A percentile compares a stretch with the other conserved stretches of the same genome.
These are phyloP conservation scores for Mus spicilegus DNA, from an alignment of 2,113 vertebrate species.

Conservation along the genomic window DNA sequence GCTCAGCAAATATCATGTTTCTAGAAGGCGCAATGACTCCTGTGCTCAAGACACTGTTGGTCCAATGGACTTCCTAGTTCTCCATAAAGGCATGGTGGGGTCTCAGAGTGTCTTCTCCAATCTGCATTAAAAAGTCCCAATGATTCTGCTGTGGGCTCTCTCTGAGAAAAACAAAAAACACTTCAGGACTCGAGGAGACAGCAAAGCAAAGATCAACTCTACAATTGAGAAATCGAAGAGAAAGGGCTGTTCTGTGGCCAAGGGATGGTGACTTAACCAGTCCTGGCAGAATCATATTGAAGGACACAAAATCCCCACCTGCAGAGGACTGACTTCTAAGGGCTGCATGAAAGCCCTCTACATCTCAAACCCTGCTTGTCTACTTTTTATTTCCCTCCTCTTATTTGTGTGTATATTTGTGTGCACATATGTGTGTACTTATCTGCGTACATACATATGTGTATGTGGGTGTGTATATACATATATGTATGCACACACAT, in stretches of 20 bases:
- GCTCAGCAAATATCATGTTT: not conserved
- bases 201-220: not conserved
- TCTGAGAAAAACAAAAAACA: not conserved
- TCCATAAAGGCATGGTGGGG: not conserved
- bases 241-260: not conserved
- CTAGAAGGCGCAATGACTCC: not conserved
- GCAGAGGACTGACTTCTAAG: not conserved
- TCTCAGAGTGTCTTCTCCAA: not conserved
- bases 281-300: not conserved
- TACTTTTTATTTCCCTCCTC: not conserved
- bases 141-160: not conserved
- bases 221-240: not conserved
- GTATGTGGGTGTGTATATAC: not conserved
- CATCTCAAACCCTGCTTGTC: not conserved
- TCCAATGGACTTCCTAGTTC: not conserved
- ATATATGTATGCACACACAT: not conserved
- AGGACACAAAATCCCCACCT: not conserved
- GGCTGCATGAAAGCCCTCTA: not conserved
- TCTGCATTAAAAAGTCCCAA: not conserved
- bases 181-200: not conserved
- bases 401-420: not conserved
- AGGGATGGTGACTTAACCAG: not conserved
- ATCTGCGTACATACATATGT: no score
- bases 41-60: not conserved
- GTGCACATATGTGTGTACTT: not conserved